Evolutionary conservation across 2,797 vertebrate genomes (phyloP).

Genomic region (Chelon auratus): DNA sequence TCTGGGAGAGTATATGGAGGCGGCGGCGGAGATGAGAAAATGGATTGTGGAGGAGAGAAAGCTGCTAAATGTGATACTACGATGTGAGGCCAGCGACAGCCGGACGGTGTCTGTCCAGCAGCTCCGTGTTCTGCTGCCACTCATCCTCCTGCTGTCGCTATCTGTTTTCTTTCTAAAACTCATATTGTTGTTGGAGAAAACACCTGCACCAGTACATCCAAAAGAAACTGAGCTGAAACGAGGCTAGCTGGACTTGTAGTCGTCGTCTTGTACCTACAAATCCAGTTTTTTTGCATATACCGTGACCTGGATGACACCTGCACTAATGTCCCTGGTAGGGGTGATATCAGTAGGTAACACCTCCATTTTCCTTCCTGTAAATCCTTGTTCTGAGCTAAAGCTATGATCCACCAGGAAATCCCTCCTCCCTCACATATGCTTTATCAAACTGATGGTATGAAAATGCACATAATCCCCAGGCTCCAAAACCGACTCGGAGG

Average conservation of each 20-base stretch:
- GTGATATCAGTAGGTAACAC: too few relatives aligned
- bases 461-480: slow-evolving; percentile 44
- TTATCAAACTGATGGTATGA: slow-evolving; percentile 27
- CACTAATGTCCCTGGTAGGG: too few relatives aligned
- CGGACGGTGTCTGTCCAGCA: slow-evolving; percentile 25
- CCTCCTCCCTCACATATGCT: slow-evolving; percentile 19
- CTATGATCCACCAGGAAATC: slow-evolving; percentile 16
- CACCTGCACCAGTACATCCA: too few relatives aligned
- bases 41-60: slow-evolving; percentile 7
- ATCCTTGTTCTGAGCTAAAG: too few relatives aligned
- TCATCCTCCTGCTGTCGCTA: slow-evolving; percentile 10
- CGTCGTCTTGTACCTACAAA: too few relatives aligned
- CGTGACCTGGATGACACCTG: too few relatives aligned
- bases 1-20: slow-evolving; percentile 17
- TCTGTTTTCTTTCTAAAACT: not conserved
- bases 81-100: slow-evolving; percentile 22
- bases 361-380: too few relatives aligned
- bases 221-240: too few relatives aligned
- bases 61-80: slow-evolving; percentile 33
- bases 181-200: not conserved
- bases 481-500: slow-evolving; percentile 31
- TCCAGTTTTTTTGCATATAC: too few relatives aligned
- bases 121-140: slow-evolving; percentile 22
- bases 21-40: slow-evolving; percentile 21
- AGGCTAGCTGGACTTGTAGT: too few relatives aligned